Evolutionary conservation across 2,888 invertebrate genomes (phyloP).

Genomic region (Hartigia nigra): DNA sequence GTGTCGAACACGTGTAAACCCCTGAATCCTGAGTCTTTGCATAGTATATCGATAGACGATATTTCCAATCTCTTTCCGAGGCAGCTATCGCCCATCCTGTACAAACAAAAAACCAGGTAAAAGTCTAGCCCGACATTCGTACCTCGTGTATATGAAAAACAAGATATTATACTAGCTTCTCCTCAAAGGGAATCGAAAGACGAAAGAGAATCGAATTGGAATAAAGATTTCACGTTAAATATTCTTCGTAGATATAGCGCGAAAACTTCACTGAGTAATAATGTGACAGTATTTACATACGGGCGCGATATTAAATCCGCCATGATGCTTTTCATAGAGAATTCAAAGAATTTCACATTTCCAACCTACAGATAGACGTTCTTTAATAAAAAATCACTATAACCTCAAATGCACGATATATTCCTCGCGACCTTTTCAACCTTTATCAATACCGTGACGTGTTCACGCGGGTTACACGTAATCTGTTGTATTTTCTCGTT

Average conservation of each 20-base stretch:
- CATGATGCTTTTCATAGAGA: background rate
- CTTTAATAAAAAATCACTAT: background rate
- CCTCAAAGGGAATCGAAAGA: background rate
- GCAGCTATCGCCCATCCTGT: conserved; percentile 80
- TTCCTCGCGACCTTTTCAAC: background rate
- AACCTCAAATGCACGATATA: background rate
- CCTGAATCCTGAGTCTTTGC: conserved; percentile 87
- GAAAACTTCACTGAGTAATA: background rate
- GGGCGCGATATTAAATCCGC: background rate
- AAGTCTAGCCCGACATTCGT: background rate
- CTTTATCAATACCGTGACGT: too few species aligned
- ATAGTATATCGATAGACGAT: conserved; percentile 83
- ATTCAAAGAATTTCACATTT: background rate
- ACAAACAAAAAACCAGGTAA: conserved; percentile 37
- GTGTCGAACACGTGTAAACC: conserved; percentile 86
- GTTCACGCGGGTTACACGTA: too few species aligned
- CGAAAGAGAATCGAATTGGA: background rate
- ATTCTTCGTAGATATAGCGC: background rate
- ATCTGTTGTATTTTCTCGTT: too few species aligned
- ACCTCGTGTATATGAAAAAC: background rate
- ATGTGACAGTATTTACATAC: background rate
- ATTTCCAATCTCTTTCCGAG: conserved; percentile 83
- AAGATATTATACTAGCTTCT: background rate
- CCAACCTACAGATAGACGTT: background rate
- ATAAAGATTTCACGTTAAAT: background rate